Evolutionary conservation across 2,113 vertebrate genomes (phyloP).

Genomic region (Verasper variegatus): DNA sequence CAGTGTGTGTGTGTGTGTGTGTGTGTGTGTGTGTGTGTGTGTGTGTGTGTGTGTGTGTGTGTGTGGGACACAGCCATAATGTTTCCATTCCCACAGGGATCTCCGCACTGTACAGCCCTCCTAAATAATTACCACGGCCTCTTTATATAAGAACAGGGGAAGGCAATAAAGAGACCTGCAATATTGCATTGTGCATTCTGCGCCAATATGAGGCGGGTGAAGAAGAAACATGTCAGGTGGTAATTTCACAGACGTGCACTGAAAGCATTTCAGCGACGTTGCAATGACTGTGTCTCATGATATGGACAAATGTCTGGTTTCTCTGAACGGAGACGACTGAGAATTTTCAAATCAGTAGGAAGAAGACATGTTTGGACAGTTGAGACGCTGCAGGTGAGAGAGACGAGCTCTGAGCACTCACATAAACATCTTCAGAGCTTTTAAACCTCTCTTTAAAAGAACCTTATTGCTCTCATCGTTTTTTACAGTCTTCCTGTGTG

Average conservation of each 20-base stretch:
- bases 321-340: too few relatives aligned
- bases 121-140: constrained; percentile 66
- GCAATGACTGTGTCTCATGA: background rate
- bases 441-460: too few relatives aligned
- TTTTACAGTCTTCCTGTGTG: too few relatives aligned
- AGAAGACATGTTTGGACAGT: too few relatives aligned
- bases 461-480: too few relatives aligned
- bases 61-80: constrained; percentile 44
- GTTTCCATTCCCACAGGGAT: constrained; percentile 61
- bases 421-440: too few relatives aligned
- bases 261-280: constrained; percentile 13
- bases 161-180: constrained; percentile 61
- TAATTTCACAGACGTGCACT: constrained; percentile 33
- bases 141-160: constrained; percentile 49
- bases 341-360: too few relatives aligned
- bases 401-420: too few relatives aligned
- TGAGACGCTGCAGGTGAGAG: too few relatives aligned
- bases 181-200: constrained; percentile 46
- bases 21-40: constrained; percentile 17
- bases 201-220: constrained; percentile 8
- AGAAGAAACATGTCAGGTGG: constrained; percentile 24
- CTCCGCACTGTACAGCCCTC: constrained; percentile 51
- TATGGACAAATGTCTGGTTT: too few relatives aligned
- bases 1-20: constrained; percentile 30
- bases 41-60: constrained; percentile 26